Percentiles rank a stretch among this genome's conserved stretches.
phyloP scores from a whole-genome alignment of 2,113 vertebrate genomes.

The Neotoma lepida region DNA sequence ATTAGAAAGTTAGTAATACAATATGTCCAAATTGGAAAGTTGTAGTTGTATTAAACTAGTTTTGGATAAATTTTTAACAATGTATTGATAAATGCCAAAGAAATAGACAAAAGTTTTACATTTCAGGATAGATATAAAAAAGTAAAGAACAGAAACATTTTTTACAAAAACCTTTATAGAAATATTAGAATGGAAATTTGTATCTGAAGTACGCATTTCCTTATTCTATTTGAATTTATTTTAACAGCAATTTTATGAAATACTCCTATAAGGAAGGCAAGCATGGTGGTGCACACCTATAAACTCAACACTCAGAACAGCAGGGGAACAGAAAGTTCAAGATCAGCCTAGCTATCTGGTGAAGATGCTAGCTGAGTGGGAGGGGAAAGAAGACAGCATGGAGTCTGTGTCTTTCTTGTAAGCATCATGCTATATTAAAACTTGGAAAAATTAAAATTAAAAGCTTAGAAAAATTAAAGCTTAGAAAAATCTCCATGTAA shows the following conservation, averaged over 20 bases:
- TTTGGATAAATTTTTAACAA: not conserved
- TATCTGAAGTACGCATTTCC: not conserved
- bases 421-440: not conserved
- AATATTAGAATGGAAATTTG: not conserved
- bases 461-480: not conserved
- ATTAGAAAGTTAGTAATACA: not conserved
- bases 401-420: not conserved
- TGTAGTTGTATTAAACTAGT: not conserved
- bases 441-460: too few species aligned
- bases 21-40: not conserved
- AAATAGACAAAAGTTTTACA: not conserved
- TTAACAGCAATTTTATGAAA: not conserved
- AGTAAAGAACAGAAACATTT: not conserved
- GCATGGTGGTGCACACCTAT: not conserved
- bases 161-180: conserved; percentile 15
- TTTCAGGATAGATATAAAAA: not conserved
- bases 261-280: not conserved
- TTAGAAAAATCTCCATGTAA: not conserved
- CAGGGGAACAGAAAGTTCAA: not conserved
- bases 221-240: conserved; percentile 32
- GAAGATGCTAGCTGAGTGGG: not conserved
- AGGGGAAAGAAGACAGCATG: not conserved
- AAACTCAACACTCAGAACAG: not conserved
- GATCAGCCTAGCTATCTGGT: not conserved
- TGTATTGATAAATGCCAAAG: not conserved